Evolutionary conservation across 1,140 invertebrate genomes (phyloP).

Genomic region (Aethina tumida): DNA sequence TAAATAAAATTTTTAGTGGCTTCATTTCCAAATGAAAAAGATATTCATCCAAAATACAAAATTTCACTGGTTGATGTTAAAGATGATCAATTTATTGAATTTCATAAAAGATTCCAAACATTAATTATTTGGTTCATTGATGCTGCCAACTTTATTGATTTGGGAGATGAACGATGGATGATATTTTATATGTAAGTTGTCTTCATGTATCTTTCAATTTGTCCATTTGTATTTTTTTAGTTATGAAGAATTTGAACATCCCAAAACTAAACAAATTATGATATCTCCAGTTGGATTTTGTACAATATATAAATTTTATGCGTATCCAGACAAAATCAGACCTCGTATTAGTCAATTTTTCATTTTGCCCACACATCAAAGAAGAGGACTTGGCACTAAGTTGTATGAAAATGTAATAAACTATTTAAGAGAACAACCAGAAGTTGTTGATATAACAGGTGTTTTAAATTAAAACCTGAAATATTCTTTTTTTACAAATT

Average conservation of each 20-base stretch:
- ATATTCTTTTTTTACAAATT: neutral
- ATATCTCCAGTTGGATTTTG: conserved; percentile 80
- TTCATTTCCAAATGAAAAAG: conserved; percentile 35
- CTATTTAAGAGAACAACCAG: conserved; percentile 8
- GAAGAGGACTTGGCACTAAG: conserved; percentile 69
- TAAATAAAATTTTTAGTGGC: conserved; percentile 9
- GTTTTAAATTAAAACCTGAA: neutral
- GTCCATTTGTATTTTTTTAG: conserved; percentile 47
- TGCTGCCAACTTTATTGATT: conserved; percentile 84
- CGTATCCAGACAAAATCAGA: conserved; percentile 76
- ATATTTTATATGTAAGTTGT: conserved; percentile 79
- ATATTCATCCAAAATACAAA: conserved; percentile 58
- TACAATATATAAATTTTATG: conserved; percentile 91
- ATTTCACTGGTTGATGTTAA: conserved; percentile 66
- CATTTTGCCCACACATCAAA: conserved; percentile 82
- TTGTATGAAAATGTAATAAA: conserved; percentile 27
- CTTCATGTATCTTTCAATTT: too few species aligned
- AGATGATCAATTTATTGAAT: conserved; percentile 63
- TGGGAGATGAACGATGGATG: conserved; percentile 85
- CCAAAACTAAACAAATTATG: conserved; percentile 44
- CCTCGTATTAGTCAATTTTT: conserved; percentile 88
- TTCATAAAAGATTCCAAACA: conserved; percentile 78
- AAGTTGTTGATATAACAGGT: conserved; percentile 24
- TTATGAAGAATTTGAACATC: conserved; percentile 68
- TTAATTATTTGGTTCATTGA: conserved; percentile 94